phyloP scores from a whole-genome alignment of 2,113 vertebrate species.

The Chlamydotis undulata region DNA sequence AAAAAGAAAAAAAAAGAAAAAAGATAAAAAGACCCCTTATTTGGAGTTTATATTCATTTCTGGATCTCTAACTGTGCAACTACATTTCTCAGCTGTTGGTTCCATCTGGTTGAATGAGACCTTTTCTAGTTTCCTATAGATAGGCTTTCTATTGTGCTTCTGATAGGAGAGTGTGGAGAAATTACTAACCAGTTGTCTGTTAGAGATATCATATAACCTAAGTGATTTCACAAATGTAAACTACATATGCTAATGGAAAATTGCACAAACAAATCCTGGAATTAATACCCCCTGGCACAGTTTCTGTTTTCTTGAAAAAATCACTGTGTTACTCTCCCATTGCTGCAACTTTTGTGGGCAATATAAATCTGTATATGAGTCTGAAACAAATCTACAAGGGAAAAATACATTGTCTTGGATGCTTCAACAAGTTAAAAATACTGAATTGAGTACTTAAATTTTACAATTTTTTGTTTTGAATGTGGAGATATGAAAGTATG shows the following conservation, averaged over 20 bases:
- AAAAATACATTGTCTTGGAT: background rate
- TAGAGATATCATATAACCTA: background rate
- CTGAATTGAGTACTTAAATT: background rate
- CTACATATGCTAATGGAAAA: background rate
- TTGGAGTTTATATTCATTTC: background rate
- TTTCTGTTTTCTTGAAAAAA: background rate
- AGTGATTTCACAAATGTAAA: background rate
- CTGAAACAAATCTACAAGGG: background rate
- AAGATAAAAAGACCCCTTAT: background rate
- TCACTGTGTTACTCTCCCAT: background rate
- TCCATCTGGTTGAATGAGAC: background rate
- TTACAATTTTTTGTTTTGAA: background rate
- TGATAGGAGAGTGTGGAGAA: background rate
- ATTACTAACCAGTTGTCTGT: background rate
- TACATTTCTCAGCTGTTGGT: background rate
- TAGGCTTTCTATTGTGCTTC: background rate
- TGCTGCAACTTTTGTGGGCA: background rate
- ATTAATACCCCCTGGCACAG: background rate
- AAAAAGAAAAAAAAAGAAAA: too few relatives aligned
- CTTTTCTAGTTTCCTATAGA: background rate
- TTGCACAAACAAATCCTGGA: background rate
- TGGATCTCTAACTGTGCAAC: background rate
- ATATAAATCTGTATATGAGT: background rate
- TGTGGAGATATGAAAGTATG: background rate
- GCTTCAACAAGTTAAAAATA: background rate